A percentile compares a stretch with the other conserved stretches of the same genome.
phyloP scores from a whole-genome alignment of 2,888 invertebrate genomes.

The Caenorhabditis parvicauda region DNA sequence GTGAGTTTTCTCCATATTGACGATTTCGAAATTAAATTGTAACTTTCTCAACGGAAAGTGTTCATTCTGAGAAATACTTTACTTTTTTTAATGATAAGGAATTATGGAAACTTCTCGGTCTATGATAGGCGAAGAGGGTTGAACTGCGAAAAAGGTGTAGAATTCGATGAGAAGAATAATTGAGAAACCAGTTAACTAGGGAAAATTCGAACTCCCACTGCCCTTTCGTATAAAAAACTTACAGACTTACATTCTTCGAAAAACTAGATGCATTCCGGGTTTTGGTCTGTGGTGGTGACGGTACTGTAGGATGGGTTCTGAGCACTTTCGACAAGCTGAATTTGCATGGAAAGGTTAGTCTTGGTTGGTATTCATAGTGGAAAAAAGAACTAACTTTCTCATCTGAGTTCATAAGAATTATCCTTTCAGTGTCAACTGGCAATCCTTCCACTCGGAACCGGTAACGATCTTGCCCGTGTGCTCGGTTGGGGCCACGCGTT shows the following conservation, averaged over 20 bases:
- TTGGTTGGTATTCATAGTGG: neutral
- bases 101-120: neutral
- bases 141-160: too few relatives aligned
- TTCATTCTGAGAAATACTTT: neutral
- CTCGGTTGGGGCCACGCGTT: conserved; percentile 94
- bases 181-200: neutral
- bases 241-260: conserved; percentile 80
- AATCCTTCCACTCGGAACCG: conserved; percentile 89
- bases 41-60: too few relatives aligned
- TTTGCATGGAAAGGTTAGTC: conserved; percentile 69
- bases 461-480: conserved; percentile 91
- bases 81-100: too few relatives aligned
- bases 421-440: conserved; percentile 81
- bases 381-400: neutral
- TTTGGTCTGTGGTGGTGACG: conserved; percentile 93
- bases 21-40: neutral
- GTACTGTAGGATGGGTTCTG: conserved; percentile 95
- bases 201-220: neutral
- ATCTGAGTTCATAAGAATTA: conserved; percentile 1
- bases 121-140: too few relatives aligned
- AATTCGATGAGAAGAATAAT: neutral
- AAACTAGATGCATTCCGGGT: conserved; percentile 93
- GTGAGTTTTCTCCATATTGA: conserved; percentile 65
- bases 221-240: conserved; percentile 18
- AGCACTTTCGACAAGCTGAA: conserved; percentile 90